Base-by-base conservation (phyloP, 1,140 invertebrate genomes). In the Drosophila chauvacae region DNA sequence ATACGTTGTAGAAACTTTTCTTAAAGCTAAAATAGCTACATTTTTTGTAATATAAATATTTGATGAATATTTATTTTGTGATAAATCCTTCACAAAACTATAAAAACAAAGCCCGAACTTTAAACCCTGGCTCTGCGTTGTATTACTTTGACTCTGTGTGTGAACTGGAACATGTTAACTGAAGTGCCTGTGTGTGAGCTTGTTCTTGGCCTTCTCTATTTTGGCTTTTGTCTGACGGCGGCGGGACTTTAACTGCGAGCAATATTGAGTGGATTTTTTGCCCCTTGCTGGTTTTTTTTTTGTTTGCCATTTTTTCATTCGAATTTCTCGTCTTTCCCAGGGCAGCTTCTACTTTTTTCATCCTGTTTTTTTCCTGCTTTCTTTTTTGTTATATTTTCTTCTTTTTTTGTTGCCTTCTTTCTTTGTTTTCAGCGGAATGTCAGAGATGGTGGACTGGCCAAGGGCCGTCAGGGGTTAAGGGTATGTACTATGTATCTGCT, bases 181-280 rank as follows among this genome's bases (percentile, higher is more conserved):
- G 13, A 23, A 14, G 44, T 47, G 20, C 26, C 1, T 69, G n/a
- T 53, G n/a, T 35, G 18, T 53, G 10, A 37, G 45, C 69, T 33
- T 37, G 53, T 59, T 59, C 68, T 72, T 60, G 53, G 68, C 47
- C 66, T 50, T 72, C 45, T 72, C 18, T 59, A 44, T 72, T 72
- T 72, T 72, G 69, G 45, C 65, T 68, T 68, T 66, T 66, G 65
- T 68, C 65, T 48, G 59, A 61, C 47, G 16, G 30, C 42, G 30
- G 42, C 23, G 50, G 53, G 53, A 57, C 61, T 76, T 76, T 35
- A 76, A 62, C 71, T 76, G 69, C 55, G n/a, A 58, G 69, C 69
- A 72, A 72, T 72, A 72, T 72, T 72, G 69, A 72, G 69, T 72
- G 45, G 23, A 72, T 75, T 76, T 76, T 58, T 76, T 14, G 23